Evolutionary conservation across 2,888 invertebrate genomes (phyloP).

Genomic region (Andrena praecox): DNA sequence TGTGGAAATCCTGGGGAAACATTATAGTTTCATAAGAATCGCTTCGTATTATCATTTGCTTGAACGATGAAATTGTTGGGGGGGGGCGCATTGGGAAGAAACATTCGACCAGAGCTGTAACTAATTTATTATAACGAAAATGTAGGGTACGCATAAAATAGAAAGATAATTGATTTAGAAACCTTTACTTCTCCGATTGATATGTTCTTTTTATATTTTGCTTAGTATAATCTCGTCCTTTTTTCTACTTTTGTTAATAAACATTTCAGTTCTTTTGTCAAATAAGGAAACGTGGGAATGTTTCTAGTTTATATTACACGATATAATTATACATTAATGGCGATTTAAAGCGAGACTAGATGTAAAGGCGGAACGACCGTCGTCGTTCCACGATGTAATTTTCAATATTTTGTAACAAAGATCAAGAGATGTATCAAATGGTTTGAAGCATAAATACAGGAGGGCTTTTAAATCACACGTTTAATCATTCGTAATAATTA

Average conservation of each 20-base stretch:
- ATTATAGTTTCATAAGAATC: conserved; percentile 33
- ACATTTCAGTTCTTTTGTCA: conserved; percentile 40
- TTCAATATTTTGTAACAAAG: conserved; percentile 57
- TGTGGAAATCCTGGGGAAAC: conserved; percentile 26
- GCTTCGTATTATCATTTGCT: conserved; percentile 32
- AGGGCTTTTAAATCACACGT: conserved; percentile 42
- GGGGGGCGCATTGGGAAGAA: conserved; percentile 23
- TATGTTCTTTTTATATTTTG: conserved; percentile 52
- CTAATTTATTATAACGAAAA: conserved; percentile 54
- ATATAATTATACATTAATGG: conserved; percentile 20
- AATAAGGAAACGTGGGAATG: conserved; percentile 18
- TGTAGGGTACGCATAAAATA: conserved; percentile 22
- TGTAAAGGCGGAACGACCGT: conserved; percentile 32
- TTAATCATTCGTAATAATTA: conserved; percentile 33
- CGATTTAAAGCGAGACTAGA: conserved; percentile 25
- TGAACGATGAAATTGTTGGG: conserved; percentile 11
- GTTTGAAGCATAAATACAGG: conserved; percentile 36
- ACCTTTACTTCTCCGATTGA: conserved; percentile 43
- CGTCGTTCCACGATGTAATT: conserved; percentile 41
- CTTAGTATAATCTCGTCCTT: conserved; percentile 35
- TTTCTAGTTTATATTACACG: conserved; percentile 36
- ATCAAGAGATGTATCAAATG: conserved; percentile 24
- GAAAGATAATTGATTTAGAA: conserved; percentile 40
- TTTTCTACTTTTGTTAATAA: conserved; percentile 58
- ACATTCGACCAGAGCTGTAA: conserved; percentile 24